Base-by-base conservation (phyloP, 1,140 invertebrate species). In the Temnothorax nylanderi region DNA sequence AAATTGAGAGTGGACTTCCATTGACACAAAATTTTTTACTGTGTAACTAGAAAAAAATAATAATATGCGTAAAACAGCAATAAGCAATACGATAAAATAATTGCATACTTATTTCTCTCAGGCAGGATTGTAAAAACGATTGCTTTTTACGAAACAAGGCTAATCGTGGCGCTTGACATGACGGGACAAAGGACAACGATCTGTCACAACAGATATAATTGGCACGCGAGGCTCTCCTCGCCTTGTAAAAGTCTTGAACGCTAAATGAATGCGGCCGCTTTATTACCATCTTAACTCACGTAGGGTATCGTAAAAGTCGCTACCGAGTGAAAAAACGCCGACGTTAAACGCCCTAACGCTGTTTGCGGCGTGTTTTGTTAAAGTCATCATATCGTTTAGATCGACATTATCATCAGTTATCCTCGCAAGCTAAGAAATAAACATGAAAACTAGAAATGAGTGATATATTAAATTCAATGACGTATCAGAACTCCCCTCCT, bases 161-260 rank as follows among this genome's bases (percentile, higher is more conserved):
- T 80, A 80, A 67, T 65, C 60, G 60, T 16, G 58, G 18, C 44
- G 44, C n/a, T 41, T 67, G 47, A 76, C n/a, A 58, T 49, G 26
- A 44, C 6, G 4, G 54, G 0, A 76, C 54, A 76, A 65, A 78
- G 32, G 41, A 26, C 21, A 41, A 54, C 49, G 16, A 34, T 77
- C 26, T 47, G 56, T 80, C 60, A 67, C 32, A 60, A 78, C 60
- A 65, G 11, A 67, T 67, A 51, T 67, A 80, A 67, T 80, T 80
- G 11, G 32, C 60, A 67, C 47, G 76, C 76, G 11, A 51, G 60
- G 32, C 32, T 80, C 44, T 67, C 32, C 18, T 51, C 44, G n/a
- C n/a, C n/a, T 21, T 80, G 60, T 41, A 80, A 80, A 80, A 54
- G 32, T 13, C 76, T n/a, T 26, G 26, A 18, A 16, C 18, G n/a